Evolutionary conservation across 2,888 invertebrate species (phyloP).

Genomic region (Diachrysia chrysitis): DNA sequence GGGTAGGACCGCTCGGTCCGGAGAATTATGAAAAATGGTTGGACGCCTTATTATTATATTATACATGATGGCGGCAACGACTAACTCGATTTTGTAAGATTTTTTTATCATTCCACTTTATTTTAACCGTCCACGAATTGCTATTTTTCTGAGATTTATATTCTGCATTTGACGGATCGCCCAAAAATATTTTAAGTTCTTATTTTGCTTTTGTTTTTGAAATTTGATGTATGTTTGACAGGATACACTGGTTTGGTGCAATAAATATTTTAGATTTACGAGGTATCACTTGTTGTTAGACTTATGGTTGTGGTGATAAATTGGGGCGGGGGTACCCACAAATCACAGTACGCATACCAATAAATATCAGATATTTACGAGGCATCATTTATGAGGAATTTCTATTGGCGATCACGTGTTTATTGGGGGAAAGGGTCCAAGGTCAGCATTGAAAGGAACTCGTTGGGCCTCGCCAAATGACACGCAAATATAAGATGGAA

Average conservation of each 20-base stretch:
- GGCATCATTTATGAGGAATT: constrained; percentile 38
- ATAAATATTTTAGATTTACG: neutral
- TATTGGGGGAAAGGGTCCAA: constrained; percentile 43
- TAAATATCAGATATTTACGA: constrained; percentile 51
- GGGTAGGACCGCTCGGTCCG: constrained; percentile 65
- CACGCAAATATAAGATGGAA: constrained; percentile 54
- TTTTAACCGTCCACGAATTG: constrained; percentile 32
- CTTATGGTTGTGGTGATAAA: neutral
- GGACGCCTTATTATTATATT: constrained; percentile 64
- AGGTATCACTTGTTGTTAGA: neutral
- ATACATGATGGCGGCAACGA: constrained; percentile 49
- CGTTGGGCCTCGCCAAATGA: constrained; percentile 31
- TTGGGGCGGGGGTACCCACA: neutral
- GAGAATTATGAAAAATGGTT: constrained; percentile 82
- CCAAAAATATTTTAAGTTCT: constrained; percentile 35
- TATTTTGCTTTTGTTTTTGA: constrained; percentile 32
- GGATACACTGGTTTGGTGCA: constrained; percentile 13
- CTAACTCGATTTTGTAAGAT: constrained; percentile 58
- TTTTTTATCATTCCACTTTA: constrained; percentile 33
- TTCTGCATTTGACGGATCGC: constrained; percentile 49
- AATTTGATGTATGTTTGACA: constrained; percentile 35
- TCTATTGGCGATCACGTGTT: constrained; percentile 44
- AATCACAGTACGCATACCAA: constrained; percentile 13
- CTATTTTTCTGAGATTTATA: constrained; percentile 48
- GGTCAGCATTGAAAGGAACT: constrained; percentile 33